Base-by-base conservation (phyloP, 35 echinoderm and acorn worm species). In the Eucidaris tribuloides region DNA sequence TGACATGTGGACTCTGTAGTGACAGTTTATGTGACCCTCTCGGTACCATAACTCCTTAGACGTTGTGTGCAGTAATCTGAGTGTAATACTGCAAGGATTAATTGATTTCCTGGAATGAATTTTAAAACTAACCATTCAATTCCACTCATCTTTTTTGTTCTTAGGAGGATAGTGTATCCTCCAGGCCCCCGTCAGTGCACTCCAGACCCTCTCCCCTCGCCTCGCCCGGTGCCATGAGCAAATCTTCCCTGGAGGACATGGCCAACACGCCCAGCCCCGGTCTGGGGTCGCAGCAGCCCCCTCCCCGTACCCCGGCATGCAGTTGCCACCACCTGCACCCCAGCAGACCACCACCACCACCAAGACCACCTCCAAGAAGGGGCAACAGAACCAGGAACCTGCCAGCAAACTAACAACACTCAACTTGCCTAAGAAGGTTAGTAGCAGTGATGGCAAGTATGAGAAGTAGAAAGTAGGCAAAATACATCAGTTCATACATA, bases 181-280 rank as follows among this genome's bases (percentile, higher is more conserved):
- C 68, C 9, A 41, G 68, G 44, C 68, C 68, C 9, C 68, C 68
- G 24, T 74, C 68, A 74, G 68, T 74, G 7, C 68, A 74, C 44
- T 74, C 68, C 68, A 74, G 68, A 22, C 92, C 92, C 19, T 88
- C 91, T 45, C 91, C 91, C 7, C 71, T 96, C 58, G 83, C 89
- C 24, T 96, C 93, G 24, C 93, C 93, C 18, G 89, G 89, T 41
- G 85, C 93, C 58, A 86, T 86, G 44, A 96, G 93, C 66, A 96
- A 96, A 65, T 91, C 89, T 4, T 96, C 93, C 6, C 89, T 87
- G 54, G 88, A 96, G 54, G 93, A 96, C 44, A 81, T 81, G 45
- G 84, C 84, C 13, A 78, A 85, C 4, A 91, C 89, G 36, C 89
- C 89, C 20, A 79, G 58, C 41, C 92, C 92, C 44, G 68, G 68